phyloP scores from a whole-genome alignment of 2,113 vertebrate species.

The Antennarius striatus region DNA sequence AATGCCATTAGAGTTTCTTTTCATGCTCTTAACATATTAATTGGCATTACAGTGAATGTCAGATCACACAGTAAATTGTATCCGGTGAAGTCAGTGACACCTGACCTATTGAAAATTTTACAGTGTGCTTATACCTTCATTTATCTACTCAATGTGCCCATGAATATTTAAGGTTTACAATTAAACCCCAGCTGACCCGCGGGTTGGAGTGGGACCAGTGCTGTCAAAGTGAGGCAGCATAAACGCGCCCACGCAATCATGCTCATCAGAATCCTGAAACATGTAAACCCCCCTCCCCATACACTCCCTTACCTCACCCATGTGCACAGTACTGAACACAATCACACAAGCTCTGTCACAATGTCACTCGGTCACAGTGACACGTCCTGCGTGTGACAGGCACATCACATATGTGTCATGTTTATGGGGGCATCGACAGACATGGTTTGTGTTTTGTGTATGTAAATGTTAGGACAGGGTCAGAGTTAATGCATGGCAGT shows the following conservation, averaged over 20 bases:
- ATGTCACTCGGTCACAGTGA: conserved; percentile 55
- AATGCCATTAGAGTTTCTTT: conserved; percentile 76
- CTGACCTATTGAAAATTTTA: conserved; percentile 82
- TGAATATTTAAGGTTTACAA: conserved; percentile 83
- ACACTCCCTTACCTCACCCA: not conserved
- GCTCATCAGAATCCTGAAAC: conserved; percentile 39
- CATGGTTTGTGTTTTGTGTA: conserved; percentile 60
- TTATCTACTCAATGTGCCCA: conserved; percentile 79
- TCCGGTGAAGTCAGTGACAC: conserved; percentile 75
- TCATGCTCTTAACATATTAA: conserved; percentile 81
- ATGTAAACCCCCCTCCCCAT: not conserved
- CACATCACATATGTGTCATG: conserved; percentile 64
- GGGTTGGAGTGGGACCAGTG: conserved; percentile 48
- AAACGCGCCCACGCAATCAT: conserved; percentile 41
- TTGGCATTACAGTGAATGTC: conserved; percentile 75
- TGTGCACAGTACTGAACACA: conserved; percentile 36
- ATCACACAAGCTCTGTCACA: conserved; percentile 43
- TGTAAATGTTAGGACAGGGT: conserved; percentile 69
- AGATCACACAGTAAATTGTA: conserved; percentile 80
- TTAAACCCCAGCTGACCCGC: conserved; percentile 80
- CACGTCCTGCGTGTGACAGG: conserved; percentile 49
- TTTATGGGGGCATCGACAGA: conserved; percentile 56
- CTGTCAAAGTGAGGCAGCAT: conserved; percentile 60
- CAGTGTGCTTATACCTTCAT: conserved; percentile 82
- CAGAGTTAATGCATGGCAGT: conserved; percentile 66